Evolutionary conservation across 1,140 invertebrate genomes (phyloP), one percentile per base, ranked within the genome.

Genomic region (Drosophila elegans): DNA sequence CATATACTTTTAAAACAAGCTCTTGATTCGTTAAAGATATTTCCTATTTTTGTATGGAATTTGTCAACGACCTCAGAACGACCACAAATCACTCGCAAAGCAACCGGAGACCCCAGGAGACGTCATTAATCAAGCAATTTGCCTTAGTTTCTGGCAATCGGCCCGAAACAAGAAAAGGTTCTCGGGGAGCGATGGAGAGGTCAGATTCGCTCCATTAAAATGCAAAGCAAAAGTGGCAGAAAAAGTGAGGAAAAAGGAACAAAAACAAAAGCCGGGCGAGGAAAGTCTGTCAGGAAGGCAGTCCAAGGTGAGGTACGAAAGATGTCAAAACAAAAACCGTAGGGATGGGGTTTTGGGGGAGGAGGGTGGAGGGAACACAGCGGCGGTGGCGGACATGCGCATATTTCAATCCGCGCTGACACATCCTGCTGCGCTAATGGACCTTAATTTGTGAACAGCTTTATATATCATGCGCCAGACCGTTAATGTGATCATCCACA

Each of bases 381-480:
- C 10, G 46, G 36, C 46, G 59, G 46, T 6, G 64, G 71, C 67
- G 59, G 78, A 88, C 82, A 86, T 88, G 84, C 79, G 85, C 84
- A 89, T 88, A 88, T 88, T 89, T 88, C 85, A 88, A 88, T 85
- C 80, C 74, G 66, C 77, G 84, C 80, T 89, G 84, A 89, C 84
- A 89, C 84, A 89, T 89, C 84, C 84, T 89, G 84, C 84, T 89
- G 85, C 77, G 84, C 84, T 89, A 89, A 89, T 89, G 84, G 84
- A 89, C 85, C 84, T 90, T 89, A 89, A 89, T 89, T 89, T 89
- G 84, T 89, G 84, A 89, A 89, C 84, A 89, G 84, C 80, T 89
- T 89, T 90, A 89, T 89, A 89, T 90, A 89, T 90, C 84, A 89
- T 89, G 80, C 68, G 80, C 80, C 77, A 61, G 66, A 68, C 77